Evolutionary conservation across 2,888 invertebrate genomes (phyloP), one percentile per base, ranked within the genome.

Genomic region (Anagyrus pseudococci): DNA sequence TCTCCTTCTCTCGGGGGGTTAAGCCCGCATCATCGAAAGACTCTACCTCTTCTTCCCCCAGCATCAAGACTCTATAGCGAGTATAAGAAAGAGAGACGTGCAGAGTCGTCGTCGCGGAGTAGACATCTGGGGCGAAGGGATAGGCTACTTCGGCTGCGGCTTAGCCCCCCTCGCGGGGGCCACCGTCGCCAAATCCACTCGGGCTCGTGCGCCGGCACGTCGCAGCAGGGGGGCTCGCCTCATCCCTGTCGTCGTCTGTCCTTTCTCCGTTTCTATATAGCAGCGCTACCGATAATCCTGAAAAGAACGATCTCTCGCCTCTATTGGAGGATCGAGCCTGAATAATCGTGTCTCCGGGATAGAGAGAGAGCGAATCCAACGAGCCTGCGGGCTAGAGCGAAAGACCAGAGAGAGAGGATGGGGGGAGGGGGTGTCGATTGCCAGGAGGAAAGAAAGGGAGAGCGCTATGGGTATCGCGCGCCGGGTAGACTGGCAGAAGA

Each of bases 261-360:
- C 15, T 19, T 40, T 17, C 29, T 23, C 23, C 8, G 13, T 17
- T 17, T 54, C 37, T 37, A 13, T 49, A 17, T 25, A 8, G 47
- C 43, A 37, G 13, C 19, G 59, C 64, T 66, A 65, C 66, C 59
- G 66, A 66, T 66, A 66, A 58, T 65, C 60, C 50, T 44, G 19
- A 66, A 66, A 67, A 65, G 62, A 59, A 62, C 40, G 57, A 66
- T 61, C 55, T 53, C 43, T 20, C 50, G 62, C 54, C 33, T 37
- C 33, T 8, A 49, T 62, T 59, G 46, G 44, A 46, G 49, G 46
- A 69, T 68, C 69, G 69, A 65, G 58, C 67, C 67, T 54, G 64
- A 60, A 68, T 62, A 68, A 64, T 62, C 58, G 20, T 44, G 33
- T 33, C 43, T 41, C 53, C 59, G 55, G 58, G 40, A 53, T 41